Percentiles rank a stretch among this genome's conserved stretches.
These are phyloP conservation scores for Trogon surrucura DNA, from an alignment of 2,113 vertebrate species.

Conservation along the genomic window DNA sequence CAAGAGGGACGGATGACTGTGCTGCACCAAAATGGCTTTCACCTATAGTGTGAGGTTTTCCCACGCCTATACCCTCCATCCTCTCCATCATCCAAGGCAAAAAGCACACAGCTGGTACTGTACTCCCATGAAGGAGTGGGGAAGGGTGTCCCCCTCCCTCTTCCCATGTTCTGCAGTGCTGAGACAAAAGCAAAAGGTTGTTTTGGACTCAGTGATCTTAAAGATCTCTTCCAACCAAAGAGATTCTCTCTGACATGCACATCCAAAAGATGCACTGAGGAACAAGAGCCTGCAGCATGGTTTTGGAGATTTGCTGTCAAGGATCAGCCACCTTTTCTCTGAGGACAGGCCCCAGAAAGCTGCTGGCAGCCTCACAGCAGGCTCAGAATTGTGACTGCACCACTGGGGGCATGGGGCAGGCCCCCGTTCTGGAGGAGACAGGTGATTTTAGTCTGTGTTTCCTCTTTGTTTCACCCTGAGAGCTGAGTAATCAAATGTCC, in stretches of 20 bases:
- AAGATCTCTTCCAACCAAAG: too few species aligned
- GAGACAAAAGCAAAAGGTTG: neutral
- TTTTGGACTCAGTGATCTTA: neutral
- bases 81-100: neutral
- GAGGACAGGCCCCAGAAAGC: neutral
- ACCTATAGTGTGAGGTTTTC: neutral
- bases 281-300: neutral
- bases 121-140: neutral
- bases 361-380: neutral
- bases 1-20: neutral
- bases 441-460: neutral
- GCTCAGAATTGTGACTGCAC: neutral
- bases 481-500: neutral
- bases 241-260: rapidly evolving
- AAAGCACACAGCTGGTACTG: neutral
- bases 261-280: neutral
- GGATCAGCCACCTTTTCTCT: neutral
- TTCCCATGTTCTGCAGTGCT: neutral
- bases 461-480: neutral
- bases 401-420: neutral
- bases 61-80: too few species aligned
- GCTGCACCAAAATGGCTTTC: neutral
- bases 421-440: neutral
- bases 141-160: neutral
- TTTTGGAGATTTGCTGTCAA: neutral